Conservation (phyloP, 2,797 vertebrate genomes). For the Chrosomus eos region DNA sequence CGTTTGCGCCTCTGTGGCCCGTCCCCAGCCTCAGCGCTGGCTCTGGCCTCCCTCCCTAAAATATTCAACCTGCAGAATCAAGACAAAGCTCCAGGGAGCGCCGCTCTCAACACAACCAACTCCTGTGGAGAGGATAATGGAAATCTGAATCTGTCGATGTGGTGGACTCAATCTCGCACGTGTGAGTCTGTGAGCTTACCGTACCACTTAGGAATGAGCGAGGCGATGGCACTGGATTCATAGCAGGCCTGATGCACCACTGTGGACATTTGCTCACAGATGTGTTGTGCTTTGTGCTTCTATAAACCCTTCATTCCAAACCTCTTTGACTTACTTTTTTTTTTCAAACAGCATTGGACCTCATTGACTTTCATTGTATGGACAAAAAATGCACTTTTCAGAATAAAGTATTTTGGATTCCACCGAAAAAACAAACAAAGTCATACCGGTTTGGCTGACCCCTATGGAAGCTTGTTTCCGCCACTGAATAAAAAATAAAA, state of each 20-base stretch:
- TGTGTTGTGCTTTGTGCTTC: slow-evolving; percentile 13
- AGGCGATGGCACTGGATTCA: slow-evolving; percentile 27
- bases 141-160: slow-evolving; percentile 28
- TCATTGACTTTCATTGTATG: not conserved
- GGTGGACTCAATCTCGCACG: slow-evolving; percentile 36
- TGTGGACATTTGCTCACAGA: not conserved
- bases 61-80: slow-evolving; percentile 45
- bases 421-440: not conserved
- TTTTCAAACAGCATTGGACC: not conserved
- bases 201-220: slow-evolving; percentile 32
- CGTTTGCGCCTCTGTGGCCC: slow-evolving; percentile 75
- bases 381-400: not conserved
- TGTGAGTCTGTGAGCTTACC: slow-evolving; percentile 27
- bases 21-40: slow-evolving; percentile 50
- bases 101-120: not conserved
- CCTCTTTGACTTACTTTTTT: too few species aligned
- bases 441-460: not conserved
- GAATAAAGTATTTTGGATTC: too few species aligned
- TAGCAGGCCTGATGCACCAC: not conserved
- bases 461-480: too few species aligned
- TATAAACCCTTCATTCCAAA: not conserved
- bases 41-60: slow-evolving; percentile 49
- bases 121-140: slow-evolving; percentile 18
- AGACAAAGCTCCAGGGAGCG: not conserved
- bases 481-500: too few species aligned